phyloP scores from a whole-genome alignment of 2,888 invertebrate genomes.

The Callinectes sapidus region DNA sequence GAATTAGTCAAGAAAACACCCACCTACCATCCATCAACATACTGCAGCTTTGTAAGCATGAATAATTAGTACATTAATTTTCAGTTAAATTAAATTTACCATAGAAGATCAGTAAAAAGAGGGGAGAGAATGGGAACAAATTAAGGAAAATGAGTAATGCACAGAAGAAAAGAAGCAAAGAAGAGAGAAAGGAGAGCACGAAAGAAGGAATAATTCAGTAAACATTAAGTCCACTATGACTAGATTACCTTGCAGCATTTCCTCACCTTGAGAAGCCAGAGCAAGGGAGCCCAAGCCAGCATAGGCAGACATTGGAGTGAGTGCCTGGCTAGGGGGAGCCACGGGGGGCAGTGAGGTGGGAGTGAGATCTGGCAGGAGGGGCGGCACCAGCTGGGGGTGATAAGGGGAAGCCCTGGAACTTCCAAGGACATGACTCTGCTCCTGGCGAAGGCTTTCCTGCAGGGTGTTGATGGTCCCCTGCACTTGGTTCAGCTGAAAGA shows the following conservation, averaged over 20 bases:
- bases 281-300: conserved; percentile 61
- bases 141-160: neutral
- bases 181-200: neutral
- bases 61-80: no score
- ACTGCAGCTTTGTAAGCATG: no score
- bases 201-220: neutral
- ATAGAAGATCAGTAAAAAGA: neutral
- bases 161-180: neutral
- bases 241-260: neutral
- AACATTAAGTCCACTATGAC: neutral
- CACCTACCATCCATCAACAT: no score
- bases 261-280: conserved; percentile 46
- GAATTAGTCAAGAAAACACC: no score
- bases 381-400: conserved; percentile 43
- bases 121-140: neutral
- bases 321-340: conserved; percentile 31
- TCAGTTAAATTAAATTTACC: no score
- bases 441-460: conserved; percentile 57
- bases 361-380: conserved; percentile 45
- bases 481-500: conserved; percentile 57
- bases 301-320: conserved; percentile 67
- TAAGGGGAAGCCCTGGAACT: conserved; percentile 10
- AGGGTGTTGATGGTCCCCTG: conserved; percentile 64
- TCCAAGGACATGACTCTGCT: conserved; percentile 59
- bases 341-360: conserved; percentile 49